Evolutionary conservation across 2,888 invertebrate species (phyloP).

Genomic region (Idaea dimidiata): DNA sequence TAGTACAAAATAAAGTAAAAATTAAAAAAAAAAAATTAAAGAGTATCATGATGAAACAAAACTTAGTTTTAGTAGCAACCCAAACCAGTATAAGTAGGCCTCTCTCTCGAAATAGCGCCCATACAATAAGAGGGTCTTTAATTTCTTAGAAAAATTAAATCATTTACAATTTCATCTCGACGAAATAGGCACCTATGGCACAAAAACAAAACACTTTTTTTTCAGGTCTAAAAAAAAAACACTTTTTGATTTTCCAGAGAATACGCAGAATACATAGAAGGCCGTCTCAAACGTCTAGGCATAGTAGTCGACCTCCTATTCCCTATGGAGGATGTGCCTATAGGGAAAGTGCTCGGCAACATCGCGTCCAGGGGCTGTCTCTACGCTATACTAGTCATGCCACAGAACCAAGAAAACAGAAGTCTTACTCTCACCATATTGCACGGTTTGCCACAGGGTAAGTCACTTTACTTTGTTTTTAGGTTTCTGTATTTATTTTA

Average conservation of each 20-base stretch:
- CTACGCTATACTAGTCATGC: slow-evolving; percentile 93
- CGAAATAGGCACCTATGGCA: too few relatives aligned
- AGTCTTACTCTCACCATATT: slow-evolving; percentile 94
- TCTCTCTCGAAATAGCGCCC: too few relatives aligned
- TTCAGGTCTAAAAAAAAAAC: slow-evolving; percentile 26
- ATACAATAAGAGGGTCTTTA: too few relatives aligned
- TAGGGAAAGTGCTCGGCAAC: slow-evolving; percentile 88
- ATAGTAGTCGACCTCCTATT: slow-evolving; percentile 93
- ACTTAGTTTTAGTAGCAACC: too few relatives aligned
- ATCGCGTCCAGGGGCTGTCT: slow-evolving; percentile 93
- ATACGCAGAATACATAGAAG: slow-evolving; percentile 94
- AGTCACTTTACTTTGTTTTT: slow-evolving; percentile 15
- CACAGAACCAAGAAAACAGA: slow-evolving; percentile 91
- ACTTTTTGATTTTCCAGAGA: slow-evolving; percentile 74
- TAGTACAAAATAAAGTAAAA: too few relatives aligned
- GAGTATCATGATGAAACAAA: too few relatives aligned
- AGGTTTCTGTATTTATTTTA: too few relatives aligned
- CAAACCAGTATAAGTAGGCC: too few relatives aligned
- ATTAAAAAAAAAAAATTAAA: too few relatives aligned
- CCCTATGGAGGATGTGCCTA: slow-evolving; percentile 93
- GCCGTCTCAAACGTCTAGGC: slow-evolving; percentile 87
- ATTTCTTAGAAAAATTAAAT: too few relatives aligned
- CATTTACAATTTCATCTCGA: too few relatives aligned
- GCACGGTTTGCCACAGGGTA: slow-evolving; percentile 94
- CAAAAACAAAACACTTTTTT: too few relatives aligned